Conservation (phyloP, 1,140 invertebrate species). For the Drosophila eugracilis region DNA sequence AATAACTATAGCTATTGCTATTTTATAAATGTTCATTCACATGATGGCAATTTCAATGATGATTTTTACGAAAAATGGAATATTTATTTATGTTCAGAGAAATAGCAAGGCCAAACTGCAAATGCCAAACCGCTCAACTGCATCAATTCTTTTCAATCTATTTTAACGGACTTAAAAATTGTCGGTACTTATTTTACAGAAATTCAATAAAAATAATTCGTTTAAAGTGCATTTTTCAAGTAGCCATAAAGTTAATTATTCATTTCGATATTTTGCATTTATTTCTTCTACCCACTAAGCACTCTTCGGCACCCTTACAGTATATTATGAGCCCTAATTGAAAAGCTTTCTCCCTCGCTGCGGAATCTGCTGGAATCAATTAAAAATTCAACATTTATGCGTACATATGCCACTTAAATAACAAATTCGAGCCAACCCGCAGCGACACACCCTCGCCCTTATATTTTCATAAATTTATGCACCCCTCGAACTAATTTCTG, state of each 20-base stretch:
- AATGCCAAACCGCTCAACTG: no score
- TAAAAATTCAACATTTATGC: constrained; percentile 59
- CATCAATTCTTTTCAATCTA: neutral
- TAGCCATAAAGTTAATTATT: constrained; percentile 1
- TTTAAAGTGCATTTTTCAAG: neutral
- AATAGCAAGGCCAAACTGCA: no score
- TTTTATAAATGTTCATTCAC: no score
- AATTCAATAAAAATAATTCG: constrained; percentile 7
- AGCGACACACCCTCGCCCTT: constrained; percentile 23
- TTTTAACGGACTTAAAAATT: neutral
- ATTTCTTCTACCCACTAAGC: neutral
- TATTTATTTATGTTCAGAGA: no score
- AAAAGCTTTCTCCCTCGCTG: constrained; percentile 24
- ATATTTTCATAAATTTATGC: constrained; percentile 76
- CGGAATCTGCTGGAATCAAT: constrained; percentile 57
- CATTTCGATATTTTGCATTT: neutral
- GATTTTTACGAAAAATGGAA: no score
- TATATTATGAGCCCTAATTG: constrained; percentile 30
- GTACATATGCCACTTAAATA: constrained; percentile 59
- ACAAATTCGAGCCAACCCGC: constrained; percentile 39
- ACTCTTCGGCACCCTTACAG: constrained; percentile 15
- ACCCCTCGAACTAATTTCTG: constrained; percentile 73
- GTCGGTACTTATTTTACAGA: no score
- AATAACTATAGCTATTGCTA: neutral
- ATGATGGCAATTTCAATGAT: no score